phyloP scores from a whole-genome alignment of 1,140 invertebrate species.

The Atta cephalotes region DNA sequence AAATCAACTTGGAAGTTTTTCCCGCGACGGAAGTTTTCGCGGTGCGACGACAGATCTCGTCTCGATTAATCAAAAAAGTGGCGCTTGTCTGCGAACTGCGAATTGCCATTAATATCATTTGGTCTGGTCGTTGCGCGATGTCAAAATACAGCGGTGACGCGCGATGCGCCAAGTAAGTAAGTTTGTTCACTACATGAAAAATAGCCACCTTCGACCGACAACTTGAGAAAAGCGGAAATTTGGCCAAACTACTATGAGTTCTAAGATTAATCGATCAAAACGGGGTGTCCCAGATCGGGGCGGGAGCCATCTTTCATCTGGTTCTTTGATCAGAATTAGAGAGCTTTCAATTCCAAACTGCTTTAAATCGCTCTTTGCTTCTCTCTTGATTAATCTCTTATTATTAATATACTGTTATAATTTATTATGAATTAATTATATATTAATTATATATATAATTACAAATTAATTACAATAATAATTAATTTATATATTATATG shows the following conservation, averaged over 20 bases:
- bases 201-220: conserved; percentile 7
- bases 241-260: conserved; percentile 33
- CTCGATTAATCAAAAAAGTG: conserved; percentile 72
- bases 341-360: not conserved
- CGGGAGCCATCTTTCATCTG: not conserved
- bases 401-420: not conserved
- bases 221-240: conserved; percentile 46
- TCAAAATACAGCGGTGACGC: conserved; percentile 51
- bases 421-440: not conserved
- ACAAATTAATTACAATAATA: not conserved
- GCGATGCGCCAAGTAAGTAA: conserved; percentile 47
- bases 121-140: conserved; percentile 17
- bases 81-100: conserved; percentile 49
- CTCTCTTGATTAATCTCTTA: not conserved
- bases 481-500: not conserved
- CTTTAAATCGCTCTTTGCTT: not conserved
- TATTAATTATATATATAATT: not conserved
- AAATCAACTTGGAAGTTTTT: conserved; percentile 68
- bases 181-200: conserved; percentile 36
- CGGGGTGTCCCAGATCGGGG: not conserved
- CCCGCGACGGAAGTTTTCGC: conserved; percentile 24
- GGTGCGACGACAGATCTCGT: conserved; percentile 51
- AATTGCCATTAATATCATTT: conserved; percentile 71
- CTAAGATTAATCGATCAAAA: conserved; percentile 48
- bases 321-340: not conserved